Conservation (phyloP, 2,113 vertebrate genomes). For the Bubo scandiacus region DNA sequence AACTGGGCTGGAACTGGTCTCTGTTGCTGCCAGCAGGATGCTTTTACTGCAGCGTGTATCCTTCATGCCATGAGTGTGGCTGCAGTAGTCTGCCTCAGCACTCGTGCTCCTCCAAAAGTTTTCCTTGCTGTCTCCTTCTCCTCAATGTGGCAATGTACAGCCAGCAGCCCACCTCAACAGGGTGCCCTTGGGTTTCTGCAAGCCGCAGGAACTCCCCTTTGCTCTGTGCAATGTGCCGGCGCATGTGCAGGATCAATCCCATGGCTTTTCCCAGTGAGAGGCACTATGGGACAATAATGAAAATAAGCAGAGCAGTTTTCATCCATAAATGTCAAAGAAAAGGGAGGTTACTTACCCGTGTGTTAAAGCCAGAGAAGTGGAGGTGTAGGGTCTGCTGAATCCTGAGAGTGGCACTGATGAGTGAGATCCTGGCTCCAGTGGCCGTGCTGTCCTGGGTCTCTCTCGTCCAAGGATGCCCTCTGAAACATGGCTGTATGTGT, state of each 20-base stretch:
- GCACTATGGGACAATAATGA: neutral
- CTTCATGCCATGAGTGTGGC: neutral
- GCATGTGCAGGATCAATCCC: neutral
- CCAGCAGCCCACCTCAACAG: neutral
- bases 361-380: neutral
- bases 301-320: neutral
- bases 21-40: neutral
- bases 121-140: neutral
- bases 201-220: neutral
- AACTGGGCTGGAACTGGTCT: neutral
- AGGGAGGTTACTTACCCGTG: neutral
- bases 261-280: neutral
- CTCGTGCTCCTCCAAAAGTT: neutral
- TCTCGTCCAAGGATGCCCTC: neutral
- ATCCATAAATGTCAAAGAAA: neutral
- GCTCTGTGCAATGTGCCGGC: neutral
- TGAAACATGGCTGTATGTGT: neutral
- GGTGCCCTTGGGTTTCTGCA: neutral
- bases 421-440: neutral
- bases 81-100: too few species aligned
- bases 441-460: neutral
- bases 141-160: rapidly evolving
- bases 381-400: neutral
- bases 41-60: rapidly evolving
- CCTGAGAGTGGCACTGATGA: neutral